Conservation (phyloP, 1,140 invertebrate genomes). For the Aplysia californica region DNA sequence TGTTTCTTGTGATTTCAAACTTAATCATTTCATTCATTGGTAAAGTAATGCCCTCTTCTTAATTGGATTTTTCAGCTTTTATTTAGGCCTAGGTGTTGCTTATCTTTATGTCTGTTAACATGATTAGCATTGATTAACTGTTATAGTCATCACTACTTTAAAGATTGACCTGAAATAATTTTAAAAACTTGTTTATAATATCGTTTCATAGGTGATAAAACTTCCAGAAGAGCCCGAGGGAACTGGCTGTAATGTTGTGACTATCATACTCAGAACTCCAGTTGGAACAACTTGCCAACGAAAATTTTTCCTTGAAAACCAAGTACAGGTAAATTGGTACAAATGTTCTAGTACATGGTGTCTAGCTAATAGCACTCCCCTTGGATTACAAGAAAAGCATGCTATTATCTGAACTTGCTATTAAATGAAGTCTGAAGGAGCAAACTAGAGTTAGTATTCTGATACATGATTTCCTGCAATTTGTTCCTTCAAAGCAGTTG, state of each 20-base stretch:
- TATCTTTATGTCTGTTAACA: no score
- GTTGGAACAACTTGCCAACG: conserved; percentile 33
- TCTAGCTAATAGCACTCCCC: neutral
- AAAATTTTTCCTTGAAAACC: conserved; percentile 31
- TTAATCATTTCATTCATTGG: no score
- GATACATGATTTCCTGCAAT: no score
- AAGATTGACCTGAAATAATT: neutral
- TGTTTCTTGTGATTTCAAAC: no score
- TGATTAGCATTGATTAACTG: no score
- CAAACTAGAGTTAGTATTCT: no score
- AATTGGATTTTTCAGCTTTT: neutral
- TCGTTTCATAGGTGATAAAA: conserved; percentile 31
- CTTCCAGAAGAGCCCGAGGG: conserved; percentile 42
- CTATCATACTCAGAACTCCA: conserved; percentile 37
- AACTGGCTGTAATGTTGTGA: conserved; percentile 19
- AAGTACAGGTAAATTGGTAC: conserved; percentile 8
- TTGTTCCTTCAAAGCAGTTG: no score
- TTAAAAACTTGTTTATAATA: neutral
- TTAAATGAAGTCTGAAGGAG: no score
- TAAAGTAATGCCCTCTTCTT: no score
- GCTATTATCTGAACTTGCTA: no score
- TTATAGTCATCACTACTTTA: no score
- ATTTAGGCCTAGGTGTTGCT: neutral
- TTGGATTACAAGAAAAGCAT: no score
- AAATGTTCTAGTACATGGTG: neutral